Evolutionary conservation across 1,140 invertebrate genomes (phyloP), one percentile per base, ranked within the genome.

Genomic region (Ips nitidus): DNA sequence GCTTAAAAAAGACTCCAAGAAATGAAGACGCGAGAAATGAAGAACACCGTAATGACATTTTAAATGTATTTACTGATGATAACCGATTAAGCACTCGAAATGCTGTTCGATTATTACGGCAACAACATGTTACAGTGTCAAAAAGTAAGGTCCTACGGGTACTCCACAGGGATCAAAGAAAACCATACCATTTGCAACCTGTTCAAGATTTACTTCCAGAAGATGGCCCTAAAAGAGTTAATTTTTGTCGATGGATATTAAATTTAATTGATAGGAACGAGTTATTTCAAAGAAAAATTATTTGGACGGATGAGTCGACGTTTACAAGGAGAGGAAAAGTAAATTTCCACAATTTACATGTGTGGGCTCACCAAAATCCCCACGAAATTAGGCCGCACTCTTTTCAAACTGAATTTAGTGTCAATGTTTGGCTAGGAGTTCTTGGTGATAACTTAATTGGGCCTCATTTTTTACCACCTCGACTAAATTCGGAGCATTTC

Each of bases 361-460:
- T 42, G n/a, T 41, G 58, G 39, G 58, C 38, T n/a, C 38, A 60
- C 8, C 38, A 60, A 42, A 60, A 60, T 45, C 58, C 58, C 7
- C 58, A 60, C 38, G 40, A 38, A 39, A 41, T 45, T 37, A 57
- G n/a, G 38, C 52, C 52, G 36, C 4, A 4, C 4, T 8, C 5
- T n/a, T 42, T 60, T 42, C 58, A 60, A 60, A 41, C 7, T 60
- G 58, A 60, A 38, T 60, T 60, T 60, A 60, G 58, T 42, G n/a
- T n/a, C n/a, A 60, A 22, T 22, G 22, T 60, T 22, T 60, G 58
- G 58, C 8, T 60, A 22, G 58, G 58, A 60, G n/a, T 60, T 22
- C 22, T 22, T 22, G 22, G 22, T 22, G 22, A 22, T 22, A 22
- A 22, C 22, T 22, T 22, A 22, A 22, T 22, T 22, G 22, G 22